Evolutionary conservation across 2,888 invertebrate species (phyloP).

Genomic region (Tetramorium bicarinatum): DNA sequence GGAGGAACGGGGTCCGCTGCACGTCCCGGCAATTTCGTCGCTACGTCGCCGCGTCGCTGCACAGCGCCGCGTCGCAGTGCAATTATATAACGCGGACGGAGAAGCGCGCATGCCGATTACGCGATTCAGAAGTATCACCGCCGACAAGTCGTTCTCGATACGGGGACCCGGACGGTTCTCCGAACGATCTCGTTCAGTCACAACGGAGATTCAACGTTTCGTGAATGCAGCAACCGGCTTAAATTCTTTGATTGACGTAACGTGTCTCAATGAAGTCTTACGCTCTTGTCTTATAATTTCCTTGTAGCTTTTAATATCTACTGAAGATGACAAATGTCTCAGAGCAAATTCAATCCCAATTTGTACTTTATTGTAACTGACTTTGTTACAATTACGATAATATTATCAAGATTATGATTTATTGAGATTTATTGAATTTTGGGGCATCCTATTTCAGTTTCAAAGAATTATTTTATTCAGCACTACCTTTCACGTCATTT

Average conservation of each 20-base stretch:
- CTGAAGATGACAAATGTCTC: background rate
- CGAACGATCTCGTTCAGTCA: background rate
- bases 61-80: slow-evolving; percentile 32
- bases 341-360: background rate
- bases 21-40: slow-evolving; percentile 45
- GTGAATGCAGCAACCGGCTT: background rate
- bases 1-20: slow-evolving; percentile 39
- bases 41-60: background rate
- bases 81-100: slow-evolving; percentile 44
- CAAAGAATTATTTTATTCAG: background rate
- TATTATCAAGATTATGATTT: background rate
- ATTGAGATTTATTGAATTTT: background rate
- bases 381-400: background rate
- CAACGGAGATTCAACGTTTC: background rate
- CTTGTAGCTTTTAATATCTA: background rate
- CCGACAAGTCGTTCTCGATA: background rate
- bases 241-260: background rate
- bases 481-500: background rate
- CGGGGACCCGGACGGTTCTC: background rate
- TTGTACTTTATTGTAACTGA: background rate
- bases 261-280: background rate
- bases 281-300: background rate
- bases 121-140: slow-evolving; percentile 7
- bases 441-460: background rate
- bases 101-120: slow-evolving; percentile 40